Conservation (phyloP, 2,888 invertebrate species). For the Hydriomena furcata region DNA sequence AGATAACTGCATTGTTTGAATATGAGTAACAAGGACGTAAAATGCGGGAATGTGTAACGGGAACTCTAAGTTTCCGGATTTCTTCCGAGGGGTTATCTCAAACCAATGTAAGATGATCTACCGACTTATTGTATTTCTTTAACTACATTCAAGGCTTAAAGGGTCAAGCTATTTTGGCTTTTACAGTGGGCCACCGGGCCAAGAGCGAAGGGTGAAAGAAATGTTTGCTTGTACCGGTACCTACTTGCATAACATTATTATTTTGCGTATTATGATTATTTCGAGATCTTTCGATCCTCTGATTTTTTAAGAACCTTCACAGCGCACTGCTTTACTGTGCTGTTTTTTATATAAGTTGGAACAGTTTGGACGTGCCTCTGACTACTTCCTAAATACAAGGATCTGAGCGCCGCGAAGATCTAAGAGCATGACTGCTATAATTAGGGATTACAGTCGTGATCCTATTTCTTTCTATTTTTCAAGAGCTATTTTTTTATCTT, state of each 20-base stretch:
- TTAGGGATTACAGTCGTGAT: no score
- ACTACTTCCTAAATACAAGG: no score
- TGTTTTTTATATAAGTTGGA: no score
- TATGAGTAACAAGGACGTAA: conserved; percentile 47
- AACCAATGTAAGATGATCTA: conserved; percentile 55
- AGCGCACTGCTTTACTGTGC: no score
- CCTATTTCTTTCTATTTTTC: no score
- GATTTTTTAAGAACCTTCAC: no score
- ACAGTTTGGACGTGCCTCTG: no score
- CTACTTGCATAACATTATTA: conserved; percentile 6
- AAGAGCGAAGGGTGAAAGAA: conserved; percentile 47
- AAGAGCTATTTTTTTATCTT: no score
- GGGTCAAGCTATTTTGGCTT: conserved; percentile 45
- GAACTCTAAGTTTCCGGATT: conserved; percentile 64
- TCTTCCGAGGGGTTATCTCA: conserved; percentile 60
- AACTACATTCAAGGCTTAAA: conserved; percentile 41
- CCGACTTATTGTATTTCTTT: conserved; percentile 48
- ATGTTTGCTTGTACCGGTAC: conserved; percentile 25
- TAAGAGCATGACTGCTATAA: no score
- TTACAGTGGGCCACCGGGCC: conserved; percentile 68
- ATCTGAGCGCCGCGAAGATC: no score
- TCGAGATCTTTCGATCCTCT: neutral
- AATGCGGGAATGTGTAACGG: conserved; percentile 56
- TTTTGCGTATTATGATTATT: conserved; percentile 5
- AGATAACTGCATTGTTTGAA: conserved; percentile 36